Base-by-base conservation (phyloP, 1,140 invertebrate species). In the Cardiocondyla obscurior region DNA sequence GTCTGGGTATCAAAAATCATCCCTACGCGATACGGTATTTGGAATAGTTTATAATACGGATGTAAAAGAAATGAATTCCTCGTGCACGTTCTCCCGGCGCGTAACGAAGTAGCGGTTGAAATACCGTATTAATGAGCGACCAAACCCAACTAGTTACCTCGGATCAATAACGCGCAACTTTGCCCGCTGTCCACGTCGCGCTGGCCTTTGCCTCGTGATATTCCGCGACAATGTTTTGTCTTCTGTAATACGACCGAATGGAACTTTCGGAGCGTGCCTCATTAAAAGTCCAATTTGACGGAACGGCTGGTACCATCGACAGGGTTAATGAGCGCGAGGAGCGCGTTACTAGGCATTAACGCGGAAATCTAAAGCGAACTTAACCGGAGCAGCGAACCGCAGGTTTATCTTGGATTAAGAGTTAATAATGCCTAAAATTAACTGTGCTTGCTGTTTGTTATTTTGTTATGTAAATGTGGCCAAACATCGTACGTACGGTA, bases 391-490 rank as follows among this genome's bases (percentile, higher is more conserved):
- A 51, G 58, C 58, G 58, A 22, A 19, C 44, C 51, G 33, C 42
- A 39, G 10, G 10, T 67, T 67, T 67, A 33, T 30, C 44, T 42
- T 44, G 39, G 12, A 76, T 36, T 62, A 62, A 46, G 44, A 67
- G 44, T 67, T 67, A 67, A 67, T 67, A 77, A 67, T 39, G 60
- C 33, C 16, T 28, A 67, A 77, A 77, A 77, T 67, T 77, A 33
- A 51, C 74, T 65, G 16, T 77, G 60, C 65, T 77, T 65, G 46
- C 60, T 65, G 22, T 77, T 64, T 51, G 73, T 65, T 65, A 77
- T 77, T 77, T 77, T 22, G 60, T 36, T 77, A 65, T 77, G 58
- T 65, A 77, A 77, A 76, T 76, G 72, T 22, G 39, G 46, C 57
- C 72, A 46, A 76, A 46, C 57, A 16, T n/a, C 22, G 57, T 33